Evolutionary conservation across 2,797 vertebrate genomes (phyloP).

Genomic region (Peromyscus eremicus): DNA sequence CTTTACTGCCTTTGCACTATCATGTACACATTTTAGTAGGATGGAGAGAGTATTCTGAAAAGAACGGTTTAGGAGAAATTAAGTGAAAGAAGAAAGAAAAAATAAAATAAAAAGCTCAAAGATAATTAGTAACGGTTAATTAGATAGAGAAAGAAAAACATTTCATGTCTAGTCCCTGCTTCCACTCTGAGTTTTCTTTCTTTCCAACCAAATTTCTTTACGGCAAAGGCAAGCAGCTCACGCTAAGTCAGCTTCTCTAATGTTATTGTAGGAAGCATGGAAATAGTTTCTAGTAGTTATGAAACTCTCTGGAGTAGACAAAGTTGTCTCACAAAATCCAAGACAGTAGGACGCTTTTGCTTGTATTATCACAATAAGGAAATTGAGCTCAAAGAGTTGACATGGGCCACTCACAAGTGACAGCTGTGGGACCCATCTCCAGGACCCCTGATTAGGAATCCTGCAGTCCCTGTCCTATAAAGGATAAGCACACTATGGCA

Average conservation of each 20-base stretch:
- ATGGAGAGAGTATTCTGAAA: not conserved
- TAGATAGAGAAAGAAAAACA: not conserved
- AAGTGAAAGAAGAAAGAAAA: not conserved
- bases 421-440: not conserved
- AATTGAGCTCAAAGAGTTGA: not conserved
- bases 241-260: not conserved
- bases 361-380: not conserved
- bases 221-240: not conserved
- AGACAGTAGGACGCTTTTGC: not conserved
- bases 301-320: not conserved
- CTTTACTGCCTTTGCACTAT: not conserved
- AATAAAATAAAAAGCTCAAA: not conserved
- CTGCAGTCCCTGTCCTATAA: not conserved
- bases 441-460: not conserved
- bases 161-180: not conserved
- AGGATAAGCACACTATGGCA: not conserved
- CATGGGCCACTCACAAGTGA: not conserved
- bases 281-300: not conserved
- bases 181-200: not conserved
- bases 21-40: not conserved
- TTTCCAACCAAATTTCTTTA: not conserved
- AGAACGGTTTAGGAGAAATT: not conserved
- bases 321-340: not conserved
- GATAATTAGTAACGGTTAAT: conserved; percentile 7
- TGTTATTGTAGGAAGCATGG: not conserved